Conservation (phyloP, 2,888 invertebrate species). For the Neoitamus cyanurus region DNA sequence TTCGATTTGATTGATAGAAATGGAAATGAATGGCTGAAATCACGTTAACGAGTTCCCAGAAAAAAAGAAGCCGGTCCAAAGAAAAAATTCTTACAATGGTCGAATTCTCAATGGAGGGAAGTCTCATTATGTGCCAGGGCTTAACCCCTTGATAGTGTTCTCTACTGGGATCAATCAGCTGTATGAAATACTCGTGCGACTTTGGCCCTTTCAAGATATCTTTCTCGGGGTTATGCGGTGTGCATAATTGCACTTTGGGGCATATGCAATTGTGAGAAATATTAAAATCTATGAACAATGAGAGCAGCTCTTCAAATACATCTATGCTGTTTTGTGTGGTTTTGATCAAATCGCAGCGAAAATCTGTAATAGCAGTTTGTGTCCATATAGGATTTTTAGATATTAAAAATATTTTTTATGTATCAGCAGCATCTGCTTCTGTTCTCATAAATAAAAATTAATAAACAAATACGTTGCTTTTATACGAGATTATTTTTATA, state of each 20-base stretch:
- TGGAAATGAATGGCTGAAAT: constrained; percentile 30
- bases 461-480: too few relatives aligned
- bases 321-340: too few relatives aligned
- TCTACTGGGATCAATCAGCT: not conserved
- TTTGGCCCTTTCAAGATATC: not conserved
- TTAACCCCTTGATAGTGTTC: not conserved
- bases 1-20: constrained; percentile 33
- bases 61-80: not conserved
- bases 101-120: not conserved
- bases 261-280: not conserved
- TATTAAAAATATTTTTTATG: too few relatives aligned
- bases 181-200: not conserved
- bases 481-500: too few relatives aligned
- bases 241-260: not conserved
- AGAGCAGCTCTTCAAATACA: too few relatives aligned
- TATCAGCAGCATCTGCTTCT: too few relatives aligned
- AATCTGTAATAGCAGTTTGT: too few relatives aligned
- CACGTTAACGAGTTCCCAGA: constrained; percentile 15
- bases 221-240: not conserved
- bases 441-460: too few relatives aligned
- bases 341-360: too few relatives aligned
- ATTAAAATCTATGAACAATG: not conserved
- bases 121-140: not conserved
- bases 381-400: too few relatives aligned
- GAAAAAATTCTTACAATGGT: constrained; percentile 8